These are phyloP conservation scores for Suncus etruscus DNA, from an alignment of 2,113 vertebrate species.

Conservation along the genomic window DNA sequence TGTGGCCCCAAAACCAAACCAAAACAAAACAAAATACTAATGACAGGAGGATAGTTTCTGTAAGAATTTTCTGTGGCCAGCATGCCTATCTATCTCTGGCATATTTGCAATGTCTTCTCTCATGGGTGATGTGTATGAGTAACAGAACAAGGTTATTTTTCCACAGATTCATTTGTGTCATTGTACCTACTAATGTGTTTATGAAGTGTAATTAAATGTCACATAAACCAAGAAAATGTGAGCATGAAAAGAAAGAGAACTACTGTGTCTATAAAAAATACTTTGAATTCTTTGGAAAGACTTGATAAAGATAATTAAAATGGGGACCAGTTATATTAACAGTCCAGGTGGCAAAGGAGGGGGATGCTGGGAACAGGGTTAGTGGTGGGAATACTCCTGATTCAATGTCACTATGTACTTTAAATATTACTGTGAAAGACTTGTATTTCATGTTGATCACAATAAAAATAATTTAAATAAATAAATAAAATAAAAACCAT, in stretches of 20 bases:
- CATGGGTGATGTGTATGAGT: constrained; percentile 24
- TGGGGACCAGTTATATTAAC: too few relatives aligned
- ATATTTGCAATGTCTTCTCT: background rate
- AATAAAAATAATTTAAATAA: too few relatives aligned
- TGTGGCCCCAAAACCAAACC: too few relatives aligned
- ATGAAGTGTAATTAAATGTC: constrained; percentile 59
- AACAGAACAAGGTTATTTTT: constrained; percentile 68
- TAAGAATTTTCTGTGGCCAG: background rate
- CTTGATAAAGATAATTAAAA: constrained; percentile 65
- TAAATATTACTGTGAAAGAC: too few relatives aligned
- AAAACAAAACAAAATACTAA: too few relatives aligned
- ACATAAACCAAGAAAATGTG: constrained; percentile 61
- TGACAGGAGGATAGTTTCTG: background rate
- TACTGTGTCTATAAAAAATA: constrained; percentile 60
- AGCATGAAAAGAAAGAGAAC: constrained; percentile 50
- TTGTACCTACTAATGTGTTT: constrained; percentile 71
- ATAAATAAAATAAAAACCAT: too few relatives aligned
- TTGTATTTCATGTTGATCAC: too few relatives aligned
- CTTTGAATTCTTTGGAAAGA: constrained; percentile 59
- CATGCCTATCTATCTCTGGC: background rate
- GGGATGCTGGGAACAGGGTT: too few relatives aligned
- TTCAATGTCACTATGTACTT: too few relatives aligned
- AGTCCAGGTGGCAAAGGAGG: too few relatives aligned
- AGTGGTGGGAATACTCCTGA: too few relatives aligned
- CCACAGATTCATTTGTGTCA: constrained; percentile 42